Evolutionary conservation across 2,113 vertebrate genomes (phyloP).

Genomic region (Sinocyclocheilus maitianheensis): DNA sequence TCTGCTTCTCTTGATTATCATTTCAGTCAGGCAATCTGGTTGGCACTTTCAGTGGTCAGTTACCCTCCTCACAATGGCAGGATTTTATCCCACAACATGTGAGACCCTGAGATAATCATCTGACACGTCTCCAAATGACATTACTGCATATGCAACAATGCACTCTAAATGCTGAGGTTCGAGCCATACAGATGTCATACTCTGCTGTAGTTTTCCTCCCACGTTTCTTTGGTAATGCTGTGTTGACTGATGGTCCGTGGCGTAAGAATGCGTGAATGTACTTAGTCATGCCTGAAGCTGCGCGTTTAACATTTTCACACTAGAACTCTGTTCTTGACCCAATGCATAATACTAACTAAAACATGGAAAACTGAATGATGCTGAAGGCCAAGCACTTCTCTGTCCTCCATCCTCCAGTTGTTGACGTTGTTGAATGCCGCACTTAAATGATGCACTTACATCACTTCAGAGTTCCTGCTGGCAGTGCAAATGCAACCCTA

Average conservation of each 20-base stretch:
- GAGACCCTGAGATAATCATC: conserved; percentile 32
- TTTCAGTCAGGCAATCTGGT: conserved; percentile 33
- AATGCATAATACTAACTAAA: no score
- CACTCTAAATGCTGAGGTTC: neutral
- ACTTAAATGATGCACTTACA: no score
- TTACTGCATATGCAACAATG: neutral
- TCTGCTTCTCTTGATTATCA: conserved; percentile 33
- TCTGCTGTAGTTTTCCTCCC: conserved; percentile 8
- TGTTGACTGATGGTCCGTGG: conserved; percentile 14
- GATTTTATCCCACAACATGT: conserved; percentile 38
- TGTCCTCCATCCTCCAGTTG: no score
- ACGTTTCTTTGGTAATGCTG: neutral
- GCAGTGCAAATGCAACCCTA: no score
- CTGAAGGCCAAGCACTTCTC: no score
- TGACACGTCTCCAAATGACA: neutral
- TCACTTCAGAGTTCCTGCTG: no score
- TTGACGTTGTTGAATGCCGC: no score
- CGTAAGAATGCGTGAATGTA: neutral
- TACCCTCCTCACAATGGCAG: conserved; percentile 30
- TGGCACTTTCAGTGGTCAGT: conserved; percentile 17
- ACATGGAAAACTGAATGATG: no score
- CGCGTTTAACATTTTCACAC: neutral
- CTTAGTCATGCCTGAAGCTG: conserved; percentile 19
- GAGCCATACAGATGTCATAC: neutral
- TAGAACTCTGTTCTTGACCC: neutral